Conservation (phyloP, 2,797 vertebrate genomes). For the Taeniopygia guttata region DNA sequence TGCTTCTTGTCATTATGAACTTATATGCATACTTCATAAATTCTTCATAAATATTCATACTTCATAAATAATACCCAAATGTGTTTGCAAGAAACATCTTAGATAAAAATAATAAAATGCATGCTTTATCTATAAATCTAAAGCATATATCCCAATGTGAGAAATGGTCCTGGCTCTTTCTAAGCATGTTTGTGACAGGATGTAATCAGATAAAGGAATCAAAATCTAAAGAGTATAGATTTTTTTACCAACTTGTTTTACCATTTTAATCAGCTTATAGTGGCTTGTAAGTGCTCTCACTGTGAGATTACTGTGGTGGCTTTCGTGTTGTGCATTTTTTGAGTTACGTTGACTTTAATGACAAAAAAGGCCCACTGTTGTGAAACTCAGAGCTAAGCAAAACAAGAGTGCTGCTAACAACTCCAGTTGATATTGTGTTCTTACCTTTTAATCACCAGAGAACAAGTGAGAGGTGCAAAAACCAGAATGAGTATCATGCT, state of each 20-base stretch:
- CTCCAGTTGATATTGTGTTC: not conserved
- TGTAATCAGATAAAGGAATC: not conserved
- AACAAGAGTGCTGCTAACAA: not conserved
- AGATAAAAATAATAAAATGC: not conserved
- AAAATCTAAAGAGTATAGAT: not conserved
- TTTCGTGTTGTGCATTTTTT: not conserved
- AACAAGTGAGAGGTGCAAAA: constrained; percentile 16
- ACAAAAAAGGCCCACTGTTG: not conserved
- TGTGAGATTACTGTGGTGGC: not conserved
- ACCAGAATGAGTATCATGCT: not conserved
- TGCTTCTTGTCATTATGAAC: not conserved
- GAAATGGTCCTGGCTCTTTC: not conserved
- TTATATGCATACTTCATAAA: not conserved
- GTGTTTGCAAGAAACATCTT: not conserved
- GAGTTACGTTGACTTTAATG: not conserved
- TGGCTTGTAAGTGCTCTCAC: not conserved
- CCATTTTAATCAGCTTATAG: not conserved
- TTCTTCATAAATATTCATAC: not conserved
- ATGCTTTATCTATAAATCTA: not conserved
- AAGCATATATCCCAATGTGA: not conserved
- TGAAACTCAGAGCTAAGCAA: not conserved
- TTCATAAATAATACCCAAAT: not conserved
- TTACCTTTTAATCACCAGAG: constrained; percentile 56
- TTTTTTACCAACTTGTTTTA: not conserved
- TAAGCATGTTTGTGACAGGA: not conserved